Conservation (phyloP, 30 jellyfish, hydroid and myxozoan species). For the Hydractinia symbiolongicarpus region DNA sequence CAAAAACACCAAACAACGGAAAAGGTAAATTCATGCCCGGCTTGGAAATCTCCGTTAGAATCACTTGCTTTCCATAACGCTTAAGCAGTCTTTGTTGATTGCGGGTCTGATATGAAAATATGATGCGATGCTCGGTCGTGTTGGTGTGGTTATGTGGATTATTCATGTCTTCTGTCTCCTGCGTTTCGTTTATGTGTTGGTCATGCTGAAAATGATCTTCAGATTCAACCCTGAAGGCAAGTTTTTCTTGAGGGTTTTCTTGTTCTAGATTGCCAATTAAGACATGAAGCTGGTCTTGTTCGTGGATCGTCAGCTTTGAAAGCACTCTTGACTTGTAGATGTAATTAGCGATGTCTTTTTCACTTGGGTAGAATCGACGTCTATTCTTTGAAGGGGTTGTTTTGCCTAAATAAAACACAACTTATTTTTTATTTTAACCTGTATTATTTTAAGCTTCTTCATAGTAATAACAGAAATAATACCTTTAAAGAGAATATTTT, state of each 20-base stretch:
- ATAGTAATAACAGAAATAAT: background rate
- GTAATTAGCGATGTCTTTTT: conserved; percentile 29
- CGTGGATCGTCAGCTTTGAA: conserved; percentile 11
- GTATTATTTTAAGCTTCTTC: no score
- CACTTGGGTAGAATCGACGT: conserved; percentile 35
- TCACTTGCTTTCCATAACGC: conserved; percentile 33
- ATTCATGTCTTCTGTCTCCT: background rate
- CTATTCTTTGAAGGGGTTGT: conserved; percentile 33
- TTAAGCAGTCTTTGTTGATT: conserved; percentile 31
- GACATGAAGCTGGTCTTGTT: conserved; percentile 11
- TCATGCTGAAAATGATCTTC: no score
- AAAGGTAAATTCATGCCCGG: conserved; percentile 8
- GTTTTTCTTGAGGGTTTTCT: background rate
- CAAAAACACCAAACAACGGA: conserved; percentile 30
- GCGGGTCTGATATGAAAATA: conserved; percentile 22
- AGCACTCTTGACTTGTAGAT: conserved; percentile 17
- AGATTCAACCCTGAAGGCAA: background rate
- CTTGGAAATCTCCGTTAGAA: conserved; percentile 16
- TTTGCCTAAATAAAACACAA: conserved; percentile 3
- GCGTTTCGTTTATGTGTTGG: background rate
- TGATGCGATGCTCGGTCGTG: conserved; percentile 8
- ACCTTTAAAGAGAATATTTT: conserved; percentile 17
- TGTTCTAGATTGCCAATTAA: background rate
- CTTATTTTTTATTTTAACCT: background rate
- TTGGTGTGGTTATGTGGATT: background rate